A percentile compares a stretch with the other conserved stretches of the same genome.
Evolutionary conservation across 2,113 vertebrate genomes (phyloP).

Genomic region (Ochotona curzoniae): DNA sequence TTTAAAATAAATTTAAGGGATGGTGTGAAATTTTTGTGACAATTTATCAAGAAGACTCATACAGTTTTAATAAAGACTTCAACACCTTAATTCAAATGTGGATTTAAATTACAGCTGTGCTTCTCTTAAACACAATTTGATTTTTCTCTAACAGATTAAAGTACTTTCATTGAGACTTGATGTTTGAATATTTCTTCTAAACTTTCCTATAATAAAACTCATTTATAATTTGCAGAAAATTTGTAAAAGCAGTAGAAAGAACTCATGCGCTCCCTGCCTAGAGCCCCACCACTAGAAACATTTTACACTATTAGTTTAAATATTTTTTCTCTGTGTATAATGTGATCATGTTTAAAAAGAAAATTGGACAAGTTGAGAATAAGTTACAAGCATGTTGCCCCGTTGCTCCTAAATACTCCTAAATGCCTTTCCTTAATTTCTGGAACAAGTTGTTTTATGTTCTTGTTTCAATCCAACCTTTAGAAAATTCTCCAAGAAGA

Average conservation of each 20-base stretch:
- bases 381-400: background rate
- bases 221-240: background rate
- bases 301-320: background rate
- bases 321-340: background rate
- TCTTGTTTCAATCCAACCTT: background rate
- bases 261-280: background rate
- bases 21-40: conserved; percentile 8
- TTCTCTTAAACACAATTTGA: background rate
- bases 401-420: background rate
- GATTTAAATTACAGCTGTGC: background rate
- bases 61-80: conserved; percentile 53
- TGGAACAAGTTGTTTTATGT: background rate
- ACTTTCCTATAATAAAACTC: background rate
- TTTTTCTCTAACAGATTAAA: background rate
- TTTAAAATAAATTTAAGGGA: conserved; percentile 28
- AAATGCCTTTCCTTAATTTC: background rate
- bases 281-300: background rate
- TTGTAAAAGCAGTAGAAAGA: background rate
- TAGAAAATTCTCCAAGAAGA: background rate
- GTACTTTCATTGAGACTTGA: conserved; percentile 8
- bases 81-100: conserved; percentile 38
- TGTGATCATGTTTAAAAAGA: background rate
- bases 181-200: background rate
- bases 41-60: conserved; percentile 1
- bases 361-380: background rate